phyloP scores from a whole-genome alignment of 2,888 invertebrate species.

The Apamea monoglypha region DNA sequence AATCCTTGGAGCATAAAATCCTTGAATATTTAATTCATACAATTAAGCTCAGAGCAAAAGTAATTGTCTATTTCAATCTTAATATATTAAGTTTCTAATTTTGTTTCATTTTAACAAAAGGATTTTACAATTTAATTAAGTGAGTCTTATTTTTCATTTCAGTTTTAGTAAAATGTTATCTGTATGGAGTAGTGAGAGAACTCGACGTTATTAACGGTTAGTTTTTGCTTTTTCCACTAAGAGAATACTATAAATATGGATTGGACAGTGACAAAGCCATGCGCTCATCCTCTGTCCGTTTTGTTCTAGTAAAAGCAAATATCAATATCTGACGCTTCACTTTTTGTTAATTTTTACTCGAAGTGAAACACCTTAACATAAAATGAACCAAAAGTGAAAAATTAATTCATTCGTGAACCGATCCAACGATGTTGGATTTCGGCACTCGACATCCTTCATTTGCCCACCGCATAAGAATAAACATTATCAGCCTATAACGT shows the following conservation, averaged over 20 bases:
- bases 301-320: neutral
- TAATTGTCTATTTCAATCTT: constrained; percentile 41
- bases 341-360: neutral
- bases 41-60: constrained; percentile 22
- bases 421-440: neutral
- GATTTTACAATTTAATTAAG: constrained; percentile 37
- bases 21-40: constrained; percentile 13
- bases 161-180: constrained; percentile 14
- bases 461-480: neutral
- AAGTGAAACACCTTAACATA: neutral
- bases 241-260: constrained; percentile 10
- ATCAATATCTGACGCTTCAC: neutral
- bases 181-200: constrained; percentile 14
- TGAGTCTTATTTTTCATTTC: constrained; percentile 12
- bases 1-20: constrained; percentile 12
- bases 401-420: neutral
- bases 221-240: neutral
- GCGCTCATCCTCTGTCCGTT: neutral
- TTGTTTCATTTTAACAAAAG: constrained; percentile 34
- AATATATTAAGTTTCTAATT: constrained; percentile 48
- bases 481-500: too few species aligned
- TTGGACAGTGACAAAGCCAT: neutral
- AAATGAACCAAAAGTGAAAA: neutral
- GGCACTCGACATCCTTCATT: too few species aligned
- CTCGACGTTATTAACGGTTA: neutral